Evolutionary conservation across 2,888 invertebrate genomes (phyloP).

Genomic region (Celastrina argiolus): DNA sequence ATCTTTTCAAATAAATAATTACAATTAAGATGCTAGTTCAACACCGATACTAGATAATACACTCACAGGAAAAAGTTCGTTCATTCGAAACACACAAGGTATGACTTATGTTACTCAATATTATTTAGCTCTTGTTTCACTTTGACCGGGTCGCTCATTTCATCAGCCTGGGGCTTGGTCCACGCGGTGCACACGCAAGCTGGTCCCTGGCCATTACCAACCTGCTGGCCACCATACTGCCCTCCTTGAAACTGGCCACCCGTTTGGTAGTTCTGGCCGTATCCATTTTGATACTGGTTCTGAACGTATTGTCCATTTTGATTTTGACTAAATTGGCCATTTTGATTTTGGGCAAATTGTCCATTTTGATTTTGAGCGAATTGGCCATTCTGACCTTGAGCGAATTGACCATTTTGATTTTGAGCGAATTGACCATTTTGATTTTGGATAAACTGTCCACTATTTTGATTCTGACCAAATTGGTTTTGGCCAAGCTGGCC

Average conservation of each 20-base stretch:
- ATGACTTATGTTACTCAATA: not conserved
- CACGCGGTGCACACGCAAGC: constrained; percentile 67
- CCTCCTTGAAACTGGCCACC: constrained; percentile 24
- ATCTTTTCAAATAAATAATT: not conserved
- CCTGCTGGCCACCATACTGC: constrained; percentile 31
- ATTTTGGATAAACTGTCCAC: constrained; percentile 26
- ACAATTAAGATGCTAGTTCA: not conserved
- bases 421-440: constrained; percentile 18
- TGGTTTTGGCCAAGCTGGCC: too few relatives aligned
- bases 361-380: constrained; percentile 28
- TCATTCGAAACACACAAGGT: not conserved
- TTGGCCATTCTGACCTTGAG: constrained; percentile 34
- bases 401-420: constrained; percentile 31
- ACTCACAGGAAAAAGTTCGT: not conserved
- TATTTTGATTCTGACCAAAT: constrained; percentile 16
- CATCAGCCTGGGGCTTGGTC: constrained; percentile 48
- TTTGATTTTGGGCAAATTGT: constrained; percentile 26
- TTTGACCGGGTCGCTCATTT: constrained; percentile 27
- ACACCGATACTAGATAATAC: not conserved
- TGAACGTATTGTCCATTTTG: constrained; percentile 29
- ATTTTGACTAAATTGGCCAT: constrained; percentile 30
- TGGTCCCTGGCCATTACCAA: constrained; percentile 46
- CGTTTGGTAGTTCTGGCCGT: not conserved
- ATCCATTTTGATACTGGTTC: constrained; percentile 21
- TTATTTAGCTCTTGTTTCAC: constrained; percentile 38